Base-by-base conservation (phyloP, 37 sponge, comb jelly and placozoan species). In the Tethya wilhelma region DNA sequence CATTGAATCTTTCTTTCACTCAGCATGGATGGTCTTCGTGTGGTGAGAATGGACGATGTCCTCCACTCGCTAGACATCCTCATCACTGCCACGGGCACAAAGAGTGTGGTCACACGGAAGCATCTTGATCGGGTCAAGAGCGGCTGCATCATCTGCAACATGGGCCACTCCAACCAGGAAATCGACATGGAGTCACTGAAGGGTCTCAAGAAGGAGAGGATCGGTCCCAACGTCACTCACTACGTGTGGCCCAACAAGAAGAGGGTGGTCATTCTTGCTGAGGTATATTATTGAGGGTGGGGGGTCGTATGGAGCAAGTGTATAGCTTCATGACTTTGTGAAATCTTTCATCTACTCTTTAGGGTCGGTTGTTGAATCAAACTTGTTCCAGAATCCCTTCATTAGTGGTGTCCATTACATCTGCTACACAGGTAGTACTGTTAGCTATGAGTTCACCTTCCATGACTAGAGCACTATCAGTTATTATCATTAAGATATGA, bases 131-230 rank as follows among this genome's bases (percentile, higher is more conserved):
- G 77, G 14, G 40, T 96, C 72, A 96, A 93, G 75, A 56, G 40
- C 22, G 89, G 91, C 57, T 90, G 91, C 67, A 90, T 96, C 20
- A 53, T 96, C 31, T 75, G 85, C 64, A 96, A 96, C 78, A 93
- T 96, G 93, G 97, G 97, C 38, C 97, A 96, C 85, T 82, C 90
- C 62, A 78, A 73, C 22, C 74, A 81, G n/a, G 97, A 96, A 81
- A 96, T 96, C 44, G 91, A 96, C 84, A 59, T 96, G 32, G 78
- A 75, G 5, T 58, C 77, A 7, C 84, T 88, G 23, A 83, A 69
- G 31, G 81, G 75, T 0, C 60, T 87, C 28, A 83, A 75, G 57
- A 77, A 36, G 70, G 93, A 87, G 75, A 79, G 56, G 46, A 87
- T 95, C 7, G 44, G 85, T 14, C 63, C 39, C 20, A 84, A 89